A percentile compares a stretch with the other conserved stretches of the same genome.
phyloP scores from a whole-genome alignment of 1,140 invertebrate species.

The Papilio xuthus region DNA sequence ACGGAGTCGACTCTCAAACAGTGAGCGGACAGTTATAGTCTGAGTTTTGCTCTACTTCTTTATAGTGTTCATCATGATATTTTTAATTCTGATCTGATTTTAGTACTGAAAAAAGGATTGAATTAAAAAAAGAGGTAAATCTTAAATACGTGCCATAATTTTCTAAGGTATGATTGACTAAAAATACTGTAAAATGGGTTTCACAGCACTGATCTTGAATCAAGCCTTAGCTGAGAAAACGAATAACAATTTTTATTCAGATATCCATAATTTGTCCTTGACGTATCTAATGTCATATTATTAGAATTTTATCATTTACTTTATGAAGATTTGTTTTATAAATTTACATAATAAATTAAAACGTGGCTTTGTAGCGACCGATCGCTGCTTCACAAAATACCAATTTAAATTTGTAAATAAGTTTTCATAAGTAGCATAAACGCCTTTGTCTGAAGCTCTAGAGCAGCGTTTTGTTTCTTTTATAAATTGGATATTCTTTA shows the following conservation, averaged over 20 bases:
- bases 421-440: background rate
- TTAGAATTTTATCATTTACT: background rate
- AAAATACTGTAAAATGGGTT: no score
- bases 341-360: background rate
- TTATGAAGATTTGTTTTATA: background rate
- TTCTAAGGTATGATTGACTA: background rate
- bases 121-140: background rate
- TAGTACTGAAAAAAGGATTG: background rate
- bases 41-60: constrained; percentile 37
- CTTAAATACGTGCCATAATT: background rate
- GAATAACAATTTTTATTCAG: no score
- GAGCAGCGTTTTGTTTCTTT: background rate
- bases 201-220: no score
- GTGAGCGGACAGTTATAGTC: constrained; percentile 35
- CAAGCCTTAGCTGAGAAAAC: no score
- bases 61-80: constrained; percentile 32
- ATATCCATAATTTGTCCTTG: no score
- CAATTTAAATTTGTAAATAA: constrained; percentile 15
- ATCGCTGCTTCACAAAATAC: background rate
- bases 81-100: background rate
- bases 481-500: background rate
- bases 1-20: constrained; percentile 37
- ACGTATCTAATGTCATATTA: no score
- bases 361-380: background rate
- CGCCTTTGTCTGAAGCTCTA: background rate